Conservation (phyloP, 2,888 invertebrate genomes). For the Macroteleia sp. region DNA sequence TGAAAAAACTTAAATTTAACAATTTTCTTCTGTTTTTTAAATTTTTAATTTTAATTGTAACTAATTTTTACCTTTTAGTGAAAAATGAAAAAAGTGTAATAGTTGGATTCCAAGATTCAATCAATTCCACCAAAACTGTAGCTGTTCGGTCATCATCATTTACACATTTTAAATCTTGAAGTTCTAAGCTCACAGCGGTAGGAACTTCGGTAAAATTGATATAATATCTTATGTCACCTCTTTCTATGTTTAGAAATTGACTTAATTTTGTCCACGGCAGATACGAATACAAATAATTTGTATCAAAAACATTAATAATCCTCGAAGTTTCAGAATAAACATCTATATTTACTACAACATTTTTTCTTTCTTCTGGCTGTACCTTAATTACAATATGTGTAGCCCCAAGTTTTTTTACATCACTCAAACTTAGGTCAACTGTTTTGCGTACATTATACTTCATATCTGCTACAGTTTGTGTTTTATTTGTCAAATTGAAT, state of each 20-base stretch:
- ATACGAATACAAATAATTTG: constrained; percentile 28
- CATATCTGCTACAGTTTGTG: constrained; percentile 85
- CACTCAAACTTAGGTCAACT: constrained; percentile 86
- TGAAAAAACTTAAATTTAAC: too few relatives aligned
- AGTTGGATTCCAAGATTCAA: constrained; percentile 74
- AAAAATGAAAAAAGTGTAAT: constrained; percentile 72
- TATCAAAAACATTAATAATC: constrained; percentile 52
- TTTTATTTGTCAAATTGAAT: constrained; percentile 86
- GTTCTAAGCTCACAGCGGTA: constrained; percentile 72
- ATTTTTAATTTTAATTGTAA: too few relatives aligned
- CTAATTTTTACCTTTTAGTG: constrained; percentile 71
- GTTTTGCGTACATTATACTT: constrained; percentile 84
- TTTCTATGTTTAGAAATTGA: constrained; percentile 52
- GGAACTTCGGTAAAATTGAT: constrained; percentile 66
- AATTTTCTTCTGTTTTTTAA: too few relatives aligned
- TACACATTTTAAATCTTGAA: constrained; percentile 68
- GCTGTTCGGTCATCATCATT: constrained; percentile 46
- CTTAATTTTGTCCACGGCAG: constrained; percentile 62
- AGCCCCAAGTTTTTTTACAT: constrained; percentile 86
- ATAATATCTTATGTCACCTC: constrained; percentile 71
- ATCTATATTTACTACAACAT: constrained; percentile 65
- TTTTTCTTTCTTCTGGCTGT: constrained; percentile 82
- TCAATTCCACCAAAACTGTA: constrained; percentile 71
- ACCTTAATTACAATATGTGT: constrained; percentile 90
- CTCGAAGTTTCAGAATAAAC: constrained; percentile 44